Evolutionary conservation across 2,888 invertebrate species (phyloP), one percentile per base, ranked within the genome.

Genomic region (Pseudoips prasinana): DNA sequence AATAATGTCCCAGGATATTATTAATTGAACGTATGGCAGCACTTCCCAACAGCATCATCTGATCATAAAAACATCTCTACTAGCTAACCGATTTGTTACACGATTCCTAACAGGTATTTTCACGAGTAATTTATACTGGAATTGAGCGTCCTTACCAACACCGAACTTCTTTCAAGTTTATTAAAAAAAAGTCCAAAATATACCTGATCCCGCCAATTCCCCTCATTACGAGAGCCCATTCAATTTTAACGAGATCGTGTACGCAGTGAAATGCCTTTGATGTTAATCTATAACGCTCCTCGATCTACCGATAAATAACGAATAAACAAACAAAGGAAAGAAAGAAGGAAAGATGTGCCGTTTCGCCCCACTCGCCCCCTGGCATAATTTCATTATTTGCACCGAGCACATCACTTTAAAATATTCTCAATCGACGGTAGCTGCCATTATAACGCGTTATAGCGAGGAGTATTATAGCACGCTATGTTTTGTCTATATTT

Each of bases 231-330:
- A 46, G 41, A 38, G 52, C 50, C 66, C 65, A 70, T 76, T 75
- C 73, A 76, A 75, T 75, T 73, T 77, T 76, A 73, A 76, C 73
- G 71, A 70, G 64, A 57, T 63, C 69, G 61, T 65, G 62, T 58
- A 63, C 64, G 54, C 64, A 48, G 49, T 63, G 58, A 65, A 58
- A 54, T 51, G 57, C 69, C 73, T 82, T 82, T 80, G 81, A 82
- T 79, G 75, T 77, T 79, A 77, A 82, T 82, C 78, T 78, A 71
- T 71, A 72, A 64, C 69, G 64, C 58, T 63, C 64, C 66, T 63
- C 71, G 74, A 81, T 80, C 78, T 76, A 63, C 76, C 78, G 78
- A 78, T 79, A 81, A 77, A 79, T 78, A 76, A 73, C 70, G 76
- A 73, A 76, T 76, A 71, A 68, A 75, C 78, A 80, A 78, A 81